Conservation (phyloP, 1,140 invertebrate species). For the Hyles vespertilio region DNA sequence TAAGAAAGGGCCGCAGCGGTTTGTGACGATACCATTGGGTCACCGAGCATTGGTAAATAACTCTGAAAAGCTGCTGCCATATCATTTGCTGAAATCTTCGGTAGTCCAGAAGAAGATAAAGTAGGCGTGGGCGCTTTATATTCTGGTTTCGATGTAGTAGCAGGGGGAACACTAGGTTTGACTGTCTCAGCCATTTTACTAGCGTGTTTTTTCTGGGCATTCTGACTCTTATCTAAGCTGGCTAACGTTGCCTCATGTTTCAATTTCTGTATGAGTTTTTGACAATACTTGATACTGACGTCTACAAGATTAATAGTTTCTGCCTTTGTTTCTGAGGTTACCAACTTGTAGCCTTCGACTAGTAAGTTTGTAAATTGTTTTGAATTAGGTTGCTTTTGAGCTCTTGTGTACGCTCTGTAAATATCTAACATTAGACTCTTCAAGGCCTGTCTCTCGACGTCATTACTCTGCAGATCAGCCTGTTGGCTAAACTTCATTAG, state of each 20-base stretch:
- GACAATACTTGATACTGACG: constrained; percentile 65
- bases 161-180: constrained; percentile 23
- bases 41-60: constrained; percentile 53
- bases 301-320: constrained; percentile 68
- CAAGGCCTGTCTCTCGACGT: constrained; percentile 60
- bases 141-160: constrained; percentile 28
- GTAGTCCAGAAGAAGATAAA: constrained; percentile 28
- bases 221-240: constrained; percentile 47
- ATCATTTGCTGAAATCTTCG: constrained; percentile 54
- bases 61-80: constrained; percentile 57
- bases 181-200: constrained; percentile 36
- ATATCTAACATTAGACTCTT: constrained; percentile 78
- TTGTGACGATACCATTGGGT: constrained; percentile 51
- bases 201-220: constrained; percentile 49
- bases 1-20: constrained; percentile 56
- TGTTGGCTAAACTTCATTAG: constrained; percentile 66
- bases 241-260: constrained; percentile 54
- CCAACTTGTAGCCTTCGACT: constrained; percentile 78
- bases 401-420: constrained; percentile 78
- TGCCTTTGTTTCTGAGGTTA: constrained; percentile 40
- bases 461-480: constrained; percentile 59
- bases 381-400: constrained; percentile 77
- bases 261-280: constrained; percentile 41
- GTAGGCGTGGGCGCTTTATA: constrained; percentile 24
- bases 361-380: constrained; percentile 79